Conservation (phyloP, 1,140 invertebrate species). For the Aporrectodea caliginosa region DNA sequence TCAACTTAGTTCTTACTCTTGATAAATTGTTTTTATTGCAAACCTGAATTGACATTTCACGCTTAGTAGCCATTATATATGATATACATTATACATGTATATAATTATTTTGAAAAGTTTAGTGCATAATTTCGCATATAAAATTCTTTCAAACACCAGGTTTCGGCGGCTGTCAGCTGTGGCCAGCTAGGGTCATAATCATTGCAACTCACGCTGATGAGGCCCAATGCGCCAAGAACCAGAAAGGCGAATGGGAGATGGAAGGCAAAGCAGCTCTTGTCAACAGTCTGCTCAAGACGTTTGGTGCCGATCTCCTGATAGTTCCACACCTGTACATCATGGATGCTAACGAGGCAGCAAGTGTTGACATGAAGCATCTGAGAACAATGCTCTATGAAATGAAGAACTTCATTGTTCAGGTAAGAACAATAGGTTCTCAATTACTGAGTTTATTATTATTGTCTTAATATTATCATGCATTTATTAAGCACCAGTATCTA, state of each 20-base stretch:
- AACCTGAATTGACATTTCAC: too few relatives aligned
- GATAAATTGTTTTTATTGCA: too few relatives aligned
- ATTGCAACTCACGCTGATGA: constrained; percentile 68
- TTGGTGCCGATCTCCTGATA: constrained; percentile 61
- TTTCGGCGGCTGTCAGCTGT: constrained; percentile 59
- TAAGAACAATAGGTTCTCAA: too few relatives aligned
- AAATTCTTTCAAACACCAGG: constrained; percentile 46
- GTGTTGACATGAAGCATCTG: constrained; percentile 61
- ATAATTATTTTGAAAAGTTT: background rate
- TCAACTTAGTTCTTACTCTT: too few relatives aligned
- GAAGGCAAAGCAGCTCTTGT: constrained; percentile 61
- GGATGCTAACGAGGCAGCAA: constrained; percentile 63
- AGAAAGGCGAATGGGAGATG: constrained; percentile 61
- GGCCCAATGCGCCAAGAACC: constrained; percentile 58
- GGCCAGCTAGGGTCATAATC: constrained; percentile 60
- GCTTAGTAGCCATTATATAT: background rate
- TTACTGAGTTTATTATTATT: too few relatives aligned
- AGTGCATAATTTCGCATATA: background rate
- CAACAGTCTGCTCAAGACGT: constrained; percentile 57
- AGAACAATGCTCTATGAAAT: constrained; percentile 58
- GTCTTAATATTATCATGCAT: too few relatives aligned
- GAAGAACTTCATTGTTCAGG: constrained; percentile 50
- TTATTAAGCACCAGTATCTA: too few relatives aligned
- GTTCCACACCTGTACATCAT: constrained; percentile 61
- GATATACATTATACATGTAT: background rate